Base-by-base conservation (phyloP, 2,888 invertebrate species). In the Dexiosoma caninum region DNA sequence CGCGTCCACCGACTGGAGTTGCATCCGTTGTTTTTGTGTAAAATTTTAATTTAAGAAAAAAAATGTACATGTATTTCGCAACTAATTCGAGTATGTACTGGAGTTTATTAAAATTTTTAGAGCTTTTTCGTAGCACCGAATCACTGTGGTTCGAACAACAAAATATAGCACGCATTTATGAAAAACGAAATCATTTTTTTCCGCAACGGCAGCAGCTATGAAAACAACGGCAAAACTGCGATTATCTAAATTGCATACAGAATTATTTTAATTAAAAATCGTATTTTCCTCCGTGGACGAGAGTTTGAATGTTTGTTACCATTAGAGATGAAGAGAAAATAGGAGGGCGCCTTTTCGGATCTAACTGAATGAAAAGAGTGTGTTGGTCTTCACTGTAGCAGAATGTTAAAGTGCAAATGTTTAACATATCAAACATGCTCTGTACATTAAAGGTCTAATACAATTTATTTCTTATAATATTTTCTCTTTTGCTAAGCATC, bases 181-280 rank as follows among this genome's bases (percentile, higher is more conserved):
- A 75, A 62, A 69, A 64, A 71, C 82, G 51, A 66, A 53, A 77
- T 69, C 69, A 75, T 70, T 69, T 46, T 53, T 70, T 66, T 23
- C 53, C 75, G 23, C 35, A 62, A 44, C 53, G 12, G 35, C 60
- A 32, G 69, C 59, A 60, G n/a, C n/a, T n/a, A 53, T 55, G 74
- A 78, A 62, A 60, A 32, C 57, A 46, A 44, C 71, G 35, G 75
- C 67, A 64, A 59, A 78, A 76, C 71, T 16, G 88, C 89, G 90
- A 89, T 89, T 89, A 89, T 89, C 89, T 89, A 90, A 89, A 89
- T 90, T 89, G 90, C 90, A 90, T 89, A 89, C 86, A 86, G 90
- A 89, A 89, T 89, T 90, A 89, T 89, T 89, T 89, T 90, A 90
- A 89, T 90, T 89, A 89, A 89, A 89, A 90, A 88, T 89, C 88